A percentile compares a stretch with the other conserved stretches of the same genome.
Evolutionary conservation across 2,113 vertebrate species (phyloP).

Genomic region (Brachirus orientalis): DNA sequence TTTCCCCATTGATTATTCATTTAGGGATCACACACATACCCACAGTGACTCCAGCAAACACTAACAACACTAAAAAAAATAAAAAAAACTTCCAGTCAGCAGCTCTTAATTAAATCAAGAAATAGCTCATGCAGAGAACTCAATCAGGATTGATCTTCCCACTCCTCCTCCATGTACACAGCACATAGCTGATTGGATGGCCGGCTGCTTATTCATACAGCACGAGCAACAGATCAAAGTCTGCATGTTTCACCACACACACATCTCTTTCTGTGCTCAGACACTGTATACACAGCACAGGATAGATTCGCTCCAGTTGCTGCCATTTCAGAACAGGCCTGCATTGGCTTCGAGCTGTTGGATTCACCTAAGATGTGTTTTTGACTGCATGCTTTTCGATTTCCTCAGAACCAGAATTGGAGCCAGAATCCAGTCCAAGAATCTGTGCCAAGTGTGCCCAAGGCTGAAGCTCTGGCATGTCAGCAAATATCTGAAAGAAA

Average conservation of each 20-base stretch:
- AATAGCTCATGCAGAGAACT: conserved; percentile 39
- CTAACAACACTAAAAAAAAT: conserved; percentile 3
- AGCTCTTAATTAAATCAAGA: conserved; percentile 53
- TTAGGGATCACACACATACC: not conserved
- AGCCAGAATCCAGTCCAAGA: not conserved
- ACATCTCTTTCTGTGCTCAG: conserved; percentile 39
- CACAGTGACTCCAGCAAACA: not conserved
- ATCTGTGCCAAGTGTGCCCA: not conserved
- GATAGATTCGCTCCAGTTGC: conserved; percentile 2
- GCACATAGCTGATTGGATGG: conserved; percentile 11
- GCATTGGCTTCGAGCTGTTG: not conserved
- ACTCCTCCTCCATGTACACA: not conserved
- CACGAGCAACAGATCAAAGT: conserved; percentile 29
- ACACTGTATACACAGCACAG: conserved; percentile 8
- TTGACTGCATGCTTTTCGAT: conserved; percentile 9
- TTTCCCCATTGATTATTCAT: conserved; percentile 35
- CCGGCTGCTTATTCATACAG: conserved; percentile 25
- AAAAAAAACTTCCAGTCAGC: conserved; percentile 34
- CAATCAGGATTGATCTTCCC: conserved; percentile 59
- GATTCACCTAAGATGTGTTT: conserved; percentile 8
- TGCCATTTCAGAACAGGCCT: not conserved
- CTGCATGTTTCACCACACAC: conserved; percentile 37
- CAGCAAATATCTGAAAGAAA: not conserved
- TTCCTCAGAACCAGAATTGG: conserved; percentile 2
- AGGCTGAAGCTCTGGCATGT: not conserved